phyloP scores from a whole-genome alignment of 2,113 vertebrate genomes.

The Tretioscincus oriximinensis region DNA sequence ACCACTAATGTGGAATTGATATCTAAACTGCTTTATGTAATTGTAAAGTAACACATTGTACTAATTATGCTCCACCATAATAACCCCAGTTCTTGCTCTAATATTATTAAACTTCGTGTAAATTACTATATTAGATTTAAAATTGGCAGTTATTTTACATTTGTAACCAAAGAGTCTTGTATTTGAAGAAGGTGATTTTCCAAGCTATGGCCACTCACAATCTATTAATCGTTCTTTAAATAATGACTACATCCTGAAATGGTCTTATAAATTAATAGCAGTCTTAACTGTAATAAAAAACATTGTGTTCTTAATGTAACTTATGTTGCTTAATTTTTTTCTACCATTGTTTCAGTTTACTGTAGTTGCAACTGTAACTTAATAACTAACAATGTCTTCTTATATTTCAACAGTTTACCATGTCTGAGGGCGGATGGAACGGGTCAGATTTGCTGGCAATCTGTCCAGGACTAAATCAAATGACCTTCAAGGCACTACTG shows the following conservation, averaged over 20 bases:
- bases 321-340: constrained; percentile 82
- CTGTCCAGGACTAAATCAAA: constrained; percentile 81
- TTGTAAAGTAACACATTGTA: constrained; percentile 27
- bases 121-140: constrained; percentile 42
- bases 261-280: constrained; percentile 95
- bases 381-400: constrained; percentile 89
- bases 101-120: constrained; percentile 42
- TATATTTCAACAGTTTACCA: constrained; percentile 89
- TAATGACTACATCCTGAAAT: constrained; percentile 90
- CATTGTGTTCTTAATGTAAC: constrained; percentile 87
- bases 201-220: constrained; percentile 80
- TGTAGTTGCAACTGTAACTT: constrained; percentile 91
- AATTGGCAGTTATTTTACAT: constrained; percentile 65
- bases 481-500: constrained; percentile 88
- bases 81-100: constrained; percentile 45
- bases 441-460: constrained; percentile 87
- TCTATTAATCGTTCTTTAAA: constrained; percentile 93
- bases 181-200: constrained; percentile 66
- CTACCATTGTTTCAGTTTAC: constrained; percentile 82
- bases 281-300: constrained; percentile 89
- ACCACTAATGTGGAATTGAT: constrained; percentile 9
- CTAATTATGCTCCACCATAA: constrained; percentile 38
- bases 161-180: constrained; percentile 56
- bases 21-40: constrained; percentile 45
- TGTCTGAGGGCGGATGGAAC: constrained; percentile 88